Conservation (phyloP, 2,888 invertebrate genomes). For the Noctuana brunneofusca region DNA sequence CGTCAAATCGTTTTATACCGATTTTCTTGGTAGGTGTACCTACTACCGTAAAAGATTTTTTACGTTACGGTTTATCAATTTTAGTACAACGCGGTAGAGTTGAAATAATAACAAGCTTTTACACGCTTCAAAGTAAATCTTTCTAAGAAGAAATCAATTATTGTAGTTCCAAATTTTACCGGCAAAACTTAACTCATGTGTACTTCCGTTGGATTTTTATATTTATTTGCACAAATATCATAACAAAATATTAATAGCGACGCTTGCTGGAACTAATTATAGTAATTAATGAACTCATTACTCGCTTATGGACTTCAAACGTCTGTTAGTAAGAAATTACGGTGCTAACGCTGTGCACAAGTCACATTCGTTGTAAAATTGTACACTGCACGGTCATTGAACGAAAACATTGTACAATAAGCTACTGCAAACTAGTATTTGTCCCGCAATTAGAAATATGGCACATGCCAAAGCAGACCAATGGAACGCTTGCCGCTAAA, state of each 20-base stretch:
- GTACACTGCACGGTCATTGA: slow-evolving; percentile 62
- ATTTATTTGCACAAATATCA: neutral
- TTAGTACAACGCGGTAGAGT: too few species aligned
- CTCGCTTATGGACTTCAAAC: slow-evolving; percentile 20
- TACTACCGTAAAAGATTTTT: too few species aligned
- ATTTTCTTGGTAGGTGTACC: too few species aligned
- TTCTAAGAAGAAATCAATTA: too few species aligned
- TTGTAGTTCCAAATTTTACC: too few species aligned
- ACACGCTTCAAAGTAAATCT: too few species aligned
- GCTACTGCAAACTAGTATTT: slow-evolving; percentile 25
- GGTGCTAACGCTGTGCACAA: slow-evolving; percentile 39
- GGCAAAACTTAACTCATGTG: too few species aligned
- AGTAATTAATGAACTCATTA: slow-evolving; percentile 26
- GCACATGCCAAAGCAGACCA: slow-evolving; percentile 51
- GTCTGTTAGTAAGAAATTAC: slow-evolving; percentile 36
- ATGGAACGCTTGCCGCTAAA: slow-evolving; percentile 51
- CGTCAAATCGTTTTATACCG: too few species aligned
- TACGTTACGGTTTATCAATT: too few species aligned
- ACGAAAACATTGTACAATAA: slow-evolving; percentile 58
- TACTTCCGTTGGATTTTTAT: too few species aligned
- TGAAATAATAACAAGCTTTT: too few species aligned
- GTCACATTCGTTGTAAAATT: slow-evolving; percentile 54
- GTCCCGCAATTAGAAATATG: slow-evolving; percentile 43
- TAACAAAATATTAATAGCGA: neutral
- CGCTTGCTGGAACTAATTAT: slow-evolving; percentile 5